Conservation (phyloP, 2,113 vertebrate genomes). For the Oryzias javanicus region DNA sequence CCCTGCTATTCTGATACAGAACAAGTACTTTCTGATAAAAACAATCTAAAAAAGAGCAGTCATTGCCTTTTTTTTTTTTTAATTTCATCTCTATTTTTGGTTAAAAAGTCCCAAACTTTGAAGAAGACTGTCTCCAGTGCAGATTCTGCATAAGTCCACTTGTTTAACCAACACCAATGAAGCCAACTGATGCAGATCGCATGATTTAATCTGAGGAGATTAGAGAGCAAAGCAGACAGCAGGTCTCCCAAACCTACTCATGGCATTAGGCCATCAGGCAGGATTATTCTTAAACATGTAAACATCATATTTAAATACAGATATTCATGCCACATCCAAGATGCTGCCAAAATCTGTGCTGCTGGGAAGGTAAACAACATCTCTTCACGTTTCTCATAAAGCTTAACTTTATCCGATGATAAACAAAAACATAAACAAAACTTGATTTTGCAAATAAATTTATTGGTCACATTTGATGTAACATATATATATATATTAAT, state of each 20-base stretch:
- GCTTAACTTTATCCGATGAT: not conserved
- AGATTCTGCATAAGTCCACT: slow-evolving; percentile 34
- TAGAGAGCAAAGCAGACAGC: slow-evolving; percentile 58
- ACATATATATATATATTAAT: too few relatives aligned
- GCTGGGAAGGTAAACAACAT: slow-evolving; percentile 6
- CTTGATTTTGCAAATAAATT: not conserved
- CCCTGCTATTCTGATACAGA: not conserved
- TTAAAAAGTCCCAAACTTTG: slow-evolving; percentile 17
- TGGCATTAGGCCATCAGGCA: slow-evolving; percentile 60
- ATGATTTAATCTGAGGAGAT: slow-evolving; percentile 74
- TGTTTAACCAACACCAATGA: slow-evolving; percentile 51
- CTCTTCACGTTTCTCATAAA: not conserved
- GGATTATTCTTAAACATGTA: slow-evolving; percentile 70
- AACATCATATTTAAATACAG: slow-evolving; percentile 69
- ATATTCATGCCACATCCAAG: slow-evolving; percentile 20
- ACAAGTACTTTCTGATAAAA: not conserved
- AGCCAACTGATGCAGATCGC: slow-evolving; percentile 67
- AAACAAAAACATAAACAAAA: not conserved
- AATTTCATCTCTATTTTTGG: slow-evolving; percentile 2
- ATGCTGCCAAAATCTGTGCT: slow-evolving; percentile 29
- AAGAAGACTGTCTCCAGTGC: slow-evolving; percentile 1
- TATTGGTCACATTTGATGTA: too few relatives aligned
- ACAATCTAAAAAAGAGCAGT: slow-evolving; percentile 4
- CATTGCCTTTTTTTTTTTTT: not conserved
- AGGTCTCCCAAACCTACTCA: slow-evolving; percentile 52